Conservation (phyloP, 2,113 vertebrate genomes). For the Pseudopodoces humilis region DNA sequence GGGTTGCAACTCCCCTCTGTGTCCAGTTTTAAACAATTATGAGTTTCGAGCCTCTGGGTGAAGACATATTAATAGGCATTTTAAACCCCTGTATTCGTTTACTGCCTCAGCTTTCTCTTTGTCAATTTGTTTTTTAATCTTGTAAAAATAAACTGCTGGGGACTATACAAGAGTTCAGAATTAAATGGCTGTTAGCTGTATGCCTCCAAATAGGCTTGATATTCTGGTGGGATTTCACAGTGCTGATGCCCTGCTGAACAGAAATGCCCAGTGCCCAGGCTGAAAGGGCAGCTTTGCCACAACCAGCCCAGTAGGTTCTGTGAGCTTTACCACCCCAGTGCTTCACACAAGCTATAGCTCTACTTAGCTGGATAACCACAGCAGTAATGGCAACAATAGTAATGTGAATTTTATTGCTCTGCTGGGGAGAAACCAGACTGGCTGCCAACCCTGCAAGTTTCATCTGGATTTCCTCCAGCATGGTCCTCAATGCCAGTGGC, state of each 20-base stretch:
- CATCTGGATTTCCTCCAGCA: not conserved
- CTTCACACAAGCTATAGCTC: not conserved
- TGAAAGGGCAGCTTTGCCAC: not conserved
- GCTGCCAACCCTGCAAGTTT: not conserved
- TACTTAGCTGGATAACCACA: not conserved
- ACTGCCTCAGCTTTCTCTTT: not conserved
- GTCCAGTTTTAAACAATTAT: not conserved
- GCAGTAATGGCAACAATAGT: not conserved
- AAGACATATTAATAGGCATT: not conserved
- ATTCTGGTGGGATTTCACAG: not conserved
- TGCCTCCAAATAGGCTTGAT: not conserved
- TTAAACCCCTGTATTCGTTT: not conserved
- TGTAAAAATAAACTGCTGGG: not conserved
- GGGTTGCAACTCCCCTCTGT: not conserved
- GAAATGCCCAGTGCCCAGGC: not conserved
- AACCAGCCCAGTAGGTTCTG: not conserved
- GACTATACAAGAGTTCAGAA: not conserved
- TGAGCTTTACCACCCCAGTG: not conserved
- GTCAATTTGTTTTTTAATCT: not conserved
- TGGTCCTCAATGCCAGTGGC: not conserved
- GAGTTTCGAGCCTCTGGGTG: not conserved
- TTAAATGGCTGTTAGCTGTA: not conserved
- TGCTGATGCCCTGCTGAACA: not conserved
- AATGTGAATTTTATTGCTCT: not conserved
- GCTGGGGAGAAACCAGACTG: not conserved